Percentiles rank a stretch among this genome's conserved stretches.
Evolutionary conservation across 2,113 vertebrate genomes (phyloP).

Genomic region (Grus americana): DNA sequence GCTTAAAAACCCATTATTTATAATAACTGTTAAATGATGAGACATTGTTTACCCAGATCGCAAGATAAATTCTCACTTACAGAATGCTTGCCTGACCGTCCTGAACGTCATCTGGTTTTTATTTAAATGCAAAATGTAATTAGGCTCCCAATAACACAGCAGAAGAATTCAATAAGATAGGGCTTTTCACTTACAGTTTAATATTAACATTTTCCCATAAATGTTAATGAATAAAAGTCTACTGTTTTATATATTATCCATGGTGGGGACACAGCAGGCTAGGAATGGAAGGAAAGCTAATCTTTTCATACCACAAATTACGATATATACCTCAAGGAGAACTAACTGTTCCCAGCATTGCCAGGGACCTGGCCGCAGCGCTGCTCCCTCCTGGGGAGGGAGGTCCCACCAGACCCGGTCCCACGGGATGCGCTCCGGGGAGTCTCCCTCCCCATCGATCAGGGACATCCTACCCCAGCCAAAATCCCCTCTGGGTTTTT

Average conservation of each 20-base stretch:
- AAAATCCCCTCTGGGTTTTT: background rate
- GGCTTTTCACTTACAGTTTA: slow-evolving; percentile 73
- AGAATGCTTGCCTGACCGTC: slow-evolving; percentile 63
- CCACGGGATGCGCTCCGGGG: background rate
- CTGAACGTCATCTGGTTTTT: slow-evolving; percentile 81
- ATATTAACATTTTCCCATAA: slow-evolving; percentile 71
- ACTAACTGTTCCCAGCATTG: background rate
- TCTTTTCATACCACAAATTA: slow-evolving; percentile 23
- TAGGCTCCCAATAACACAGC: slow-evolving; percentile 76
- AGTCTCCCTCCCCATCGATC: background rate
- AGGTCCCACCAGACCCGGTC: background rate
- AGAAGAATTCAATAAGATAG: slow-evolving; percentile 80
- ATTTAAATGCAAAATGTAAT: slow-evolving; percentile 82
- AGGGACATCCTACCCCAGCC: background rate
- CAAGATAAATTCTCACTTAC: slow-evolving; percentile 73
- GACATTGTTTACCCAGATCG: slow-evolving; percentile 73
- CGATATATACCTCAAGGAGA: background rate
- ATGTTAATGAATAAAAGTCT: slow-evolving; percentile 75
- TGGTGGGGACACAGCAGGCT: slow-evolving; percentile 40
- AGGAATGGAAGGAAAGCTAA: slow-evolving; percentile 33
- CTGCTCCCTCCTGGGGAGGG: background rate
- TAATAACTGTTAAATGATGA: slow-evolving; percentile 79
- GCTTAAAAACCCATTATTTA: slow-evolving; percentile 74
- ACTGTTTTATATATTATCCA: slow-evolving; percentile 46
- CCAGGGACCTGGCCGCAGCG: background rate